These are phyloP conservation scores for Tympanuchus pallidicinctus DNA, from an alignment of 2,113 vertebrate genomes.

Conservation along the genomic window DNA sequence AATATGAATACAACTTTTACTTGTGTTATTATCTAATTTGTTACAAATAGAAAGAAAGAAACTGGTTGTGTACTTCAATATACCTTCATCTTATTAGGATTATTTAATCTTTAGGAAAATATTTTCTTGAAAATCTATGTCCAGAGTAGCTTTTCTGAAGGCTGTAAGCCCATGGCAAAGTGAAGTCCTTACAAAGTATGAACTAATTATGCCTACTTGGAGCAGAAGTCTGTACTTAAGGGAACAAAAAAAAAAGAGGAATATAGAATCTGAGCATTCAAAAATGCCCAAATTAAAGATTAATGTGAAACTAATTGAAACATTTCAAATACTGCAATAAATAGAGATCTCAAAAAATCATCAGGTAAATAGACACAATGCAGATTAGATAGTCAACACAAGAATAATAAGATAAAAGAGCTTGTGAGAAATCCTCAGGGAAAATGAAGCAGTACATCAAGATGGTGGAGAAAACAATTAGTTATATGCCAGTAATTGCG, in stretches of 20 bases:
- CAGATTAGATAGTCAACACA: neutral
- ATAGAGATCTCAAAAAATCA: neutral
- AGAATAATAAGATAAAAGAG: neutral
- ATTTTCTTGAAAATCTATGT: neutral
- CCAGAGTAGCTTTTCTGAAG: neutral
- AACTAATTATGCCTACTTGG: neutral
- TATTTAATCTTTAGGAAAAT: neutral
- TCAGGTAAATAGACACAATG: slow-evolving; percentile 25
- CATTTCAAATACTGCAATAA: neutral
- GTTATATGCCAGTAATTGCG: slow-evolving; percentile 74
- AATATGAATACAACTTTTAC: neutral
- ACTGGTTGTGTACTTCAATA: neutral
- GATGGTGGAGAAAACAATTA: slow-evolving; percentile 73
- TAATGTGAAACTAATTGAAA: neutral
- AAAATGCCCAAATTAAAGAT: neutral
- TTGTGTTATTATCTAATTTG: neutral
- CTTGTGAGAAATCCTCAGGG: slow-evolving; percentile 56
- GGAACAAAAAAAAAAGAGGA: neutral
- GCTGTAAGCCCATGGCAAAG: neutral
- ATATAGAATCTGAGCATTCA: neutral
- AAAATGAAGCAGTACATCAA: slow-evolving; percentile 69
- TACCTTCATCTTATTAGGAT: neutral
- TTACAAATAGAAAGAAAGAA: neutral
- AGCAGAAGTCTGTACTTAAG: neutral
- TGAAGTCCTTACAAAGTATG: neutral